Percentiles rank a stretch among this genome's conserved stretches.
These are phyloP conservation scores for Chironomus riparius DNA, from an alignment of 2,888 invertebrate species.

Conservation along the genomic window DNA sequence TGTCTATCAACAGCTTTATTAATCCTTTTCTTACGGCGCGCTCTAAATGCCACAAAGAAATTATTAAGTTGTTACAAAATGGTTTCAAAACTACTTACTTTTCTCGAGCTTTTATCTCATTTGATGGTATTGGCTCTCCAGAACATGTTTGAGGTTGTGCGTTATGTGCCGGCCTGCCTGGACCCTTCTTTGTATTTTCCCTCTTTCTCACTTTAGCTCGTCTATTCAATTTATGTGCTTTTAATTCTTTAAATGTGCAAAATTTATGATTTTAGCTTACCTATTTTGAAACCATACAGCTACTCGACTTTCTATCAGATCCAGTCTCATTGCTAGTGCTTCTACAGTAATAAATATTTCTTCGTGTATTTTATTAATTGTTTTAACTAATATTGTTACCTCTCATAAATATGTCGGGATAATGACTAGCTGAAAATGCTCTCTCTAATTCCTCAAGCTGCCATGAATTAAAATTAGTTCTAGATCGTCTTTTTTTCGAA, in stretches of 20 bases:
- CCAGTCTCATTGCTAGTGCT: slow-evolving; percentile 89
- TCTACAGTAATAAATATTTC: slow-evolving; percentile 38
- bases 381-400: background rate
- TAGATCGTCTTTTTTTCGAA: slow-evolving; percentile 77
- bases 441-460: slow-evolving; percentile 87
- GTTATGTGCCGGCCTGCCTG: slow-evolving; percentile 96
- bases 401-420: slow-evolving; percentile 96
- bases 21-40: slow-evolving; percentile 81
- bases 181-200: slow-evolving; percentile 97
- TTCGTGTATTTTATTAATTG: background rate
- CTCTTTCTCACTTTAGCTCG: slow-evolving; percentile 98
- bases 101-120: slow-evolving; percentile 75
- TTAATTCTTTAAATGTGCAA: too few species aligned
- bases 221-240: too few species aligned
- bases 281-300: slow-evolving; percentile 54
- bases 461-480: slow-evolving; percentile 92
- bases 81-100: slow-evolving; percentile 44
- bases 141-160: slow-evolving; percentile 96
- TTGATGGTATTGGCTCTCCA: slow-evolving; percentile 92
- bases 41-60: slow-evolving; percentile 44
- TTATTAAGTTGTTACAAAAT: background rate
- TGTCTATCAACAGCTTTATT: slow-evolving; percentile 86
- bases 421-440: slow-evolving; percentile 79
- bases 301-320: slow-evolving; percentile 95
- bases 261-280: too few species aligned